Evolutionary conservation across 2,113 vertebrate species (phyloP).

Genomic region (Megaptera novaeangliae): DNA sequence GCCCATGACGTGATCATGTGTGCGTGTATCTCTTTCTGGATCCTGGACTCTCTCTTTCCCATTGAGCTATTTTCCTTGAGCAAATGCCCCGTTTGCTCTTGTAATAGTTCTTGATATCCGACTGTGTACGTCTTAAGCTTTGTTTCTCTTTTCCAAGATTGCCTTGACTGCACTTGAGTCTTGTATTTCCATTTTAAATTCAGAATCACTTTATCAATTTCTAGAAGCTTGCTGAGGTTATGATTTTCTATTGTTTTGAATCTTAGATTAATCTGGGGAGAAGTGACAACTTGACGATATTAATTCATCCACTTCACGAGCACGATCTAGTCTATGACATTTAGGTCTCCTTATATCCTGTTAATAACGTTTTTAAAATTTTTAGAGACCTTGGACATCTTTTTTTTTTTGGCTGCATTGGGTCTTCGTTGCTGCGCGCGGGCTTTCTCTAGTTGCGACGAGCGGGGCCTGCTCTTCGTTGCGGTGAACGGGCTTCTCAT

Average conservation of each 20-base stretch:
- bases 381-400: no score
- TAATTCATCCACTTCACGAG: not conserved
- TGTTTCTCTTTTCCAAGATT: not conserved
- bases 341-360: not conserved
- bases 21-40: not conserved
- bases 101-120: not conserved
- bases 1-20: not conserved
- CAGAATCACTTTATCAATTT: not conserved
- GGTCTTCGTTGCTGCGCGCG: no score
- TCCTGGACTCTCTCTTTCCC: not conserved
- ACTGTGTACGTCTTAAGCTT: not conserved
- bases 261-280: not conserved
- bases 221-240: not conserved
- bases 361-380: no score
- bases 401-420: no score
- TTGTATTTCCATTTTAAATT: not conserved
- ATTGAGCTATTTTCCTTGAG: not conserved
- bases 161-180: not conserved
- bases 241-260: not conserved
- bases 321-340: no score
- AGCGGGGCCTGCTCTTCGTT: fast-evolving
- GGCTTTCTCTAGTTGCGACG: no score
- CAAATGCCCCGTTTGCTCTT: not conserved
- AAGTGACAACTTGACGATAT: not conserved
- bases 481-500: fast-evolving